phyloP scores from a whole-genome alignment of 1,140 invertebrate species.

The Ladona fulva region DNA sequence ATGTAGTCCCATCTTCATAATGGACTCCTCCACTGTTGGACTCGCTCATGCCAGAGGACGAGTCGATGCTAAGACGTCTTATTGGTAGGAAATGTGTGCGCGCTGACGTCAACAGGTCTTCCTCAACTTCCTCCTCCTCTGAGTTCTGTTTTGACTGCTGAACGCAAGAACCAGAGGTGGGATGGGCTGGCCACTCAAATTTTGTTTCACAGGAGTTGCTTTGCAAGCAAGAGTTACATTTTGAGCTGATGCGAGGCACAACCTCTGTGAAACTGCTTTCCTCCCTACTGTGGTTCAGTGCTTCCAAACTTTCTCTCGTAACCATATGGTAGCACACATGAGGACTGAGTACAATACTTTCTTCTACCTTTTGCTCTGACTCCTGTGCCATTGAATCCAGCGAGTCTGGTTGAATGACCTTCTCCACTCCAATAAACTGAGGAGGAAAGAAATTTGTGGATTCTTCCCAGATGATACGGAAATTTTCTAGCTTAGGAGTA shows the following conservation, averaged over 20 bases:
- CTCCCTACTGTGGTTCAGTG: conserved; percentile 47
- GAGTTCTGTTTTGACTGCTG: conserved; percentile 19
- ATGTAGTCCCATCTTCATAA: conserved; percentile 57
- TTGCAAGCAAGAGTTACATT: conserved; percentile 17
- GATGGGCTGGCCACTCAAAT: conserved; percentile 18
- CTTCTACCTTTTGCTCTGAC: not conserved
- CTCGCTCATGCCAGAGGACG: conserved; percentile 29
- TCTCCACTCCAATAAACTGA: not conserved
- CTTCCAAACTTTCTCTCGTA: conserved; percentile 31
- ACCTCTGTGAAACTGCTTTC: conserved; percentile 48
- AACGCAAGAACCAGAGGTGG: conserved; percentile 6
- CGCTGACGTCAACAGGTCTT: conserved; percentile 58
- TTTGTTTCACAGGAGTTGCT: conserved; percentile 21
- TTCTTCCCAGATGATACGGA: not conserved
- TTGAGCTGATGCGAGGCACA: conserved; percentile 32
- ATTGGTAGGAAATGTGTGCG: conserved; percentile 70
- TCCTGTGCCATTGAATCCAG: not conserved
- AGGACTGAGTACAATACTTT: not conserved
- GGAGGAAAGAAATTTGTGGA: not conserved
- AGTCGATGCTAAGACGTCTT: conserved; percentile 43
- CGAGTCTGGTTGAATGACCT: not conserved
- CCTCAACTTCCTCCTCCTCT: conserved; percentile 39
- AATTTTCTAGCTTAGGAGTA: not conserved
- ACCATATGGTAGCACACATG: not conserved
- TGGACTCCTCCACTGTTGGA: conserved; percentile 18